A percentile compares a stretch with the other conserved stretches of the same genome.
phyloP scores from a whole-genome alignment of 2,888 invertebrate species.

The Drosophila cognata region DNA sequence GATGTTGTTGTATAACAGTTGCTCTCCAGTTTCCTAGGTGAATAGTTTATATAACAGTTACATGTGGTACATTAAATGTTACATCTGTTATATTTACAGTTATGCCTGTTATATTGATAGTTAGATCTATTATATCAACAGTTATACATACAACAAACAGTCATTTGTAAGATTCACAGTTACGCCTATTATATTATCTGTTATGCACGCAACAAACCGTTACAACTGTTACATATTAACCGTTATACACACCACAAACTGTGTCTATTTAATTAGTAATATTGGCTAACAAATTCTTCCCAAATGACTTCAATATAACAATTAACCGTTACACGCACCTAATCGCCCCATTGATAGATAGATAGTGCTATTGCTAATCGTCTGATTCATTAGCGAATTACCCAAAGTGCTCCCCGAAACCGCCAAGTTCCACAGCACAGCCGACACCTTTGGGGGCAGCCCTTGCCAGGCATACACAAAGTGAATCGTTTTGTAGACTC shows the following conservation, averaged over 20 bases:
- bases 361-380: slow-evolving; percentile 13
- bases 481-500: slow-evolving; percentile 22
- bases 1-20: neutral
- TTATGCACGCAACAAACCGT: neutral
- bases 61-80: neutral
- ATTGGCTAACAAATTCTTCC: neutral
- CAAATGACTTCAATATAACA: neutral
- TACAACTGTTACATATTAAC: neutral
- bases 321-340: slow-evolving; percentile 12
- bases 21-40: rapidly evolving
- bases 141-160: neutral
- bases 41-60: neutral
- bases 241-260: neutral
- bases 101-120: too few relatives aligned
- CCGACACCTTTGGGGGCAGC: slow-evolving; percentile 49
- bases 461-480: slow-evolving; percentile 30
- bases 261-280: neutral
- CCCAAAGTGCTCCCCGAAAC: slow-evolving; percentile 49
- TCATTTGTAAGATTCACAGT: neutral
- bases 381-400: slow-evolving; percentile 48
- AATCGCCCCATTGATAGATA: slow-evolving; percentile 1
- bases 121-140: too few relatives aligned
- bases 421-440: slow-evolving; percentile 5
- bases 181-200: neutral
- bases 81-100: too few relatives aligned